Percentiles rank a stretch among this genome's conserved stretches.
phyloP scores from a whole-genome alignment of 2,113 vertebrate genomes.

The Jacana jacana region DNA sequence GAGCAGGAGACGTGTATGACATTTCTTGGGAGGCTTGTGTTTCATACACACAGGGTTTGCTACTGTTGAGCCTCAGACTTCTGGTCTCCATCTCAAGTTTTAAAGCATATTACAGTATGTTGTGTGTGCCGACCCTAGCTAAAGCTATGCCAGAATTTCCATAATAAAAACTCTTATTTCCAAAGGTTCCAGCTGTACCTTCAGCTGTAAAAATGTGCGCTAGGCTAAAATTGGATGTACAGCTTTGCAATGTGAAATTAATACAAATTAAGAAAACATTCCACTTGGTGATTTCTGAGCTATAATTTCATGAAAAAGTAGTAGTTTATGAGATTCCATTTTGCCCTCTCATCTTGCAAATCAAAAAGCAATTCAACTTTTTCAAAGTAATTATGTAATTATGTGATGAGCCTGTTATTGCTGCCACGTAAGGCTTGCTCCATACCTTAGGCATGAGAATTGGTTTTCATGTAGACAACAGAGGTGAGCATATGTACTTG shows the following conservation, averaged over 20 bases:
- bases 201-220: slow-evolving; percentile 34
- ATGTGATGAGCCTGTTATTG: not conserved
- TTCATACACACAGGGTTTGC: not conserved
- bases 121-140: not conserved
- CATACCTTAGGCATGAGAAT: not conserved
- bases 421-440: not conserved
- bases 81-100: slow-evolving; percentile 54
- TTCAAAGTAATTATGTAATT: not conserved
- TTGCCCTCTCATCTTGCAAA: not conserved
- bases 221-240: slow-evolving; percentile 32
- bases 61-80: slow-evolving; percentile 49
- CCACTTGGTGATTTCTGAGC: not conserved
- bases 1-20: not conserved
- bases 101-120: slow-evolving; percentile 18
- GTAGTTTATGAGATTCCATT: not conserved
- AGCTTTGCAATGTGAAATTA: slow-evolving; percentile 19
- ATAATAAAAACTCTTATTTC: slow-evolving; percentile 55
- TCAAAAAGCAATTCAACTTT: not conserved
- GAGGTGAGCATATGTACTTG: not conserved
- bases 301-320: not conserved
- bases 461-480: not conserved
- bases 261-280: not conserved
- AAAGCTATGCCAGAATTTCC: slow-evolving; percentile 55
- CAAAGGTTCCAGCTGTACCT: slow-evolving; percentile 17
- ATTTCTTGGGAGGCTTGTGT: not conserved